Evolutionary conservation across 2,888 invertebrate species (phyloP).

Genomic region (Polymixis lichenea): DNA sequence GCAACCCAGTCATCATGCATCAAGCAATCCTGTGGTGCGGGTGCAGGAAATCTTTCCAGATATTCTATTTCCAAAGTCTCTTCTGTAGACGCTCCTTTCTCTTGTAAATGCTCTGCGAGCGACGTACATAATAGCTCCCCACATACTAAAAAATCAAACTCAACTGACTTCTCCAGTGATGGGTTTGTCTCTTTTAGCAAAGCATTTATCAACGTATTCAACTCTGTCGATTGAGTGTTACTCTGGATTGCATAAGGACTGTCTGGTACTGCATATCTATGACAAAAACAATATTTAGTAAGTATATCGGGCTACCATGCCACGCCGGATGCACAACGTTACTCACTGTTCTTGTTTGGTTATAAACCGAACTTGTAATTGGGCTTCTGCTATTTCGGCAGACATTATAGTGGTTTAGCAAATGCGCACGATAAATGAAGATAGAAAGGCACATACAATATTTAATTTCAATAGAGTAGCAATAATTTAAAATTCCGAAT

Average conservation of each 20-base stretch:
- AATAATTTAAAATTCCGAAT: conserved; percentile 9
- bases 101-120: conserved; percentile 94
- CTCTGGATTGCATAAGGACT: conserved; percentile 95
- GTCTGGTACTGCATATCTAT: conserved; percentile 96
- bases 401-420: conserved; percentile 71
- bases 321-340: conserved; percentile 63
- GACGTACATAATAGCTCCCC: conserved; percentile 95
- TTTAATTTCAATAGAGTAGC: conserved; percentile 3
- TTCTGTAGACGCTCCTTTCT: conserved; percentile 95
- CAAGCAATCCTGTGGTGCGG: conserved; percentile 97
- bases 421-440: background rate
- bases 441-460: conserved; percentile 16
- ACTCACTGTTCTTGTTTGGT: conserved; percentile 96
- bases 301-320: conserved; percentile 7
- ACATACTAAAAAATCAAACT: conserved; percentile 97
- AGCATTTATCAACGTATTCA: conserved; percentile 95
- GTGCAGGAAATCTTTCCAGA: conserved; percentile 96
- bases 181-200: conserved; percentile 91
- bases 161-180: conserved; percentile 85
- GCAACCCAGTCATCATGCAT: conserved; percentile 99
- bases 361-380: conserved; percentile 94
- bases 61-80: conserved; percentile 97
- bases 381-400: conserved; percentile 85
- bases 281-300: conserved; percentile 17
- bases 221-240: conserved; percentile 92